A percentile compares a stretch with the other conserved stretches of the same genome.
Evolutionary conservation across 2,888 invertebrate genomes (phyloP).

Genomic region (Xestoiulus laeticollis): DNA sequence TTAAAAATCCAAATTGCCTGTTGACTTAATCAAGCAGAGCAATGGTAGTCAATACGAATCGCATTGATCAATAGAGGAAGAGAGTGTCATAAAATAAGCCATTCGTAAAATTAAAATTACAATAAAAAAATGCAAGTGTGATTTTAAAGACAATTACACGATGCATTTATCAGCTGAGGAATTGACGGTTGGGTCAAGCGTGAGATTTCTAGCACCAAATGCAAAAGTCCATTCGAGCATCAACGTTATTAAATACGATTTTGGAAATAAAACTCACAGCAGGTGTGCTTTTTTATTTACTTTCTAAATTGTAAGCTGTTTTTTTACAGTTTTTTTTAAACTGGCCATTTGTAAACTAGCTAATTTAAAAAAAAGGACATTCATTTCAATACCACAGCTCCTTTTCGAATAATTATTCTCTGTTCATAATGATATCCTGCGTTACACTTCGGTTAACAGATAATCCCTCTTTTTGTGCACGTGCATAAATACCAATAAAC

Average conservation of each 20-base stretch:
- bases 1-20: not conserved
- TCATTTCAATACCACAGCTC: constrained; percentile 27
- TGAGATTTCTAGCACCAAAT: not conserved
- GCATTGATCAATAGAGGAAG: not conserved
- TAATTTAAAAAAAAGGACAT: constrained; percentile 9
- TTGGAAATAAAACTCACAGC: not conserved
- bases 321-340: not conserved
- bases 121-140: not conserved
- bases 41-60: constrained; percentile 3
- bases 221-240: not conserved
- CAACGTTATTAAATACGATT: not conserved
- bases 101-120: not conserved
- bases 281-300: constrained; percentile 9
- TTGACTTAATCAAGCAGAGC: not conserved
- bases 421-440: not conserved
- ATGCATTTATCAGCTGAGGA: not conserved
- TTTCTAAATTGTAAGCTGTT: not conserved
- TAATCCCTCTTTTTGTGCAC: not conserved
- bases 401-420: not conserved
- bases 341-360: constrained; percentile 9
- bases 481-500: not conserved
- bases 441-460: constrained; percentile 23
- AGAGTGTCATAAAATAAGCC: constrained; percentile 23
- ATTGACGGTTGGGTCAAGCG: not conserved
- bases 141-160: constrained; percentile 3